These are phyloP conservation scores for Plectrocnemia conspersa DNA, from an alignment of 1,140 invertebrate species.

Conservation along the genomic window DNA sequence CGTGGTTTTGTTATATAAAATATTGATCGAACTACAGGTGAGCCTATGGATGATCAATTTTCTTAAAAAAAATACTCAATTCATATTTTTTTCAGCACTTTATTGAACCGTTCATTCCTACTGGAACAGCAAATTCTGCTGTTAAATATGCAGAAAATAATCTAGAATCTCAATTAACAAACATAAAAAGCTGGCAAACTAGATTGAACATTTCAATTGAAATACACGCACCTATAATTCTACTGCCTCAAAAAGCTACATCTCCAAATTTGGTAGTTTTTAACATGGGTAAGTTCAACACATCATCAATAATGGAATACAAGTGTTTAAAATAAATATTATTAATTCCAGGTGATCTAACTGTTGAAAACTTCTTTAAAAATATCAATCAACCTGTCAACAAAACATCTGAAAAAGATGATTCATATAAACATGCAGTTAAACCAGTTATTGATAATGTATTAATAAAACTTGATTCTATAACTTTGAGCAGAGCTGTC, in stretches of 20 bases:
- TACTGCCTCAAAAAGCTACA: conserved; percentile 74
- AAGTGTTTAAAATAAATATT: background rate
- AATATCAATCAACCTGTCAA: conserved; percentile 44
- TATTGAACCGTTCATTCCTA: conserved; percentile 58
- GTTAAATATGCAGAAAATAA: conserved; percentile 42
- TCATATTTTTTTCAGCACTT: conserved; percentile 55
- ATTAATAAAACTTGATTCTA: conserved; percentile 61
- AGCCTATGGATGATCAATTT: background rate
- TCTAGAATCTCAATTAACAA: conserved; percentile 41
- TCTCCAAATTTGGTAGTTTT: conserved; percentile 75
- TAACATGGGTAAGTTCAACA: conserved; percentile 58
- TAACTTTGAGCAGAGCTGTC: conserved; percentile 66
- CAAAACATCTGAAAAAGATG: conserved; percentile 15
- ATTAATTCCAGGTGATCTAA: conserved; percentile 57
- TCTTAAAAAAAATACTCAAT: conserved; percentile 2
- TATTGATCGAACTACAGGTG: conserved; percentile 66
- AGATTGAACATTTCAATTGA: conserved; percentile 67
- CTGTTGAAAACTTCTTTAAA: conserved; percentile 77
- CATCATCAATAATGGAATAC: conserved; percentile 5
- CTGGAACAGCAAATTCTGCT: conserved; percentile 39
- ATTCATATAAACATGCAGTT: conserved; percentile 19
- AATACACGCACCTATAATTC: conserved; percentile 67
- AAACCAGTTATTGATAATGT: conserved; percentile 64
- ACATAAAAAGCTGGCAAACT: conserved; percentile 57
- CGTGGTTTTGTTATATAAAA: conserved; percentile 64